Evolutionary conservation across 2,888 invertebrate species (phyloP).

Genomic region (Caenorhabditis sp.): DNA sequence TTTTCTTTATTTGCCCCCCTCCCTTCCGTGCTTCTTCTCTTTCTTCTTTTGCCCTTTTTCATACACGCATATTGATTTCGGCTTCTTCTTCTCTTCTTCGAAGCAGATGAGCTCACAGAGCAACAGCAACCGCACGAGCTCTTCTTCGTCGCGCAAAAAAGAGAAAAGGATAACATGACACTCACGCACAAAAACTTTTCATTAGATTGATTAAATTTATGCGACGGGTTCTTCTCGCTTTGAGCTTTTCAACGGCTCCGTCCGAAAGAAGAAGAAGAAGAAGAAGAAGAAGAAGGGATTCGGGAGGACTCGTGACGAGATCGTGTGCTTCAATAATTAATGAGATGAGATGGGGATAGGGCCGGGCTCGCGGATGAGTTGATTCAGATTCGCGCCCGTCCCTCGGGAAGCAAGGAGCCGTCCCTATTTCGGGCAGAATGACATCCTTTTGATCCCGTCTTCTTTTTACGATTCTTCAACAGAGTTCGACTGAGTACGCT

Average conservation of each 20-base stretch:
- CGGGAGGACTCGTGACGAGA: slow-evolving; percentile 19
- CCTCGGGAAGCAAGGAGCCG: background rate
- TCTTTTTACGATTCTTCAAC: background rate
- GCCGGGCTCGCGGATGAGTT: too few relatives aligned
- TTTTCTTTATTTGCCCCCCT: slow-evolving; percentile 31
- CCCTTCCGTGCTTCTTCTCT: slow-evolving; percentile 3
- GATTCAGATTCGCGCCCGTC: background rate
- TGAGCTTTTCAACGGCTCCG: slow-evolving; percentile 10
- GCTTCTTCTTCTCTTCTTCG: background rate
- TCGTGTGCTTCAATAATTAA: slow-evolving; percentile 44
- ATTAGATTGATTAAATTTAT: slow-evolving; percentile 53
- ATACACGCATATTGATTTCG: slow-evolving; percentile 28
- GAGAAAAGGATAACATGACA: slow-evolving; percentile 6
- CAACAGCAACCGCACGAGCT: background rate
- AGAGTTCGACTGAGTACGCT: too few relatives aligned
- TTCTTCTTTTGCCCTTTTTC: background rate
- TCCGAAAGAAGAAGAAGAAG: too few relatives aligned
- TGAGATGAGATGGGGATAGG: slow-evolving; percentile 26
- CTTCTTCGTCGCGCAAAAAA: slow-evolving; percentile 1
- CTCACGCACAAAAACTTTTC: slow-evolving; percentile 42
- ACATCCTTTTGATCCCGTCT: background rate
- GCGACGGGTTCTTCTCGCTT: slow-evolving; percentile 10
- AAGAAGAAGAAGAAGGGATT: slow-evolving; percentile 6
- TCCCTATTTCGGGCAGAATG: background rate
- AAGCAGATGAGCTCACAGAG: background rate